Evolutionary conservation across 1,140 invertebrate species (phyloP), one percentile per base, ranked within the genome.

Genomic region (Melipona quadrifasciata): DNA sequence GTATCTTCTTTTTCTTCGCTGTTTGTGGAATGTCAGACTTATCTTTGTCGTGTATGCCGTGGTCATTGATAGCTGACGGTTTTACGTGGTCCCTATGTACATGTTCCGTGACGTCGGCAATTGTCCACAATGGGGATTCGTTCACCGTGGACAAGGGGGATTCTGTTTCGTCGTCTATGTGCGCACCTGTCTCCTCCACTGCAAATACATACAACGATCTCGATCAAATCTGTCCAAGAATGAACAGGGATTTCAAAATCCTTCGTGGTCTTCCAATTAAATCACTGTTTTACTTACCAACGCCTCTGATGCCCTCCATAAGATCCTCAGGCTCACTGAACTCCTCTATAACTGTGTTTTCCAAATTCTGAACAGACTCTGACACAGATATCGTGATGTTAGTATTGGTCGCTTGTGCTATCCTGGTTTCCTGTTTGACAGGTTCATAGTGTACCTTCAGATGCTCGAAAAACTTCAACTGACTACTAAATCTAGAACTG

Each of bases 241-340:
- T 47, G 39, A 6, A 39, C 39, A 1, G 12, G 53, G 53, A 53
- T 53, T 53, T 16, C 16, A 3, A 16, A 16, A 3, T 53, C 53
- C 4, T 1, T n/a, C 4, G 27, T 64, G 3, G 12, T n/a, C 24
- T 4, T 64, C 4, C 14, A 64, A 64, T 14, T 11, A 21, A 67
- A 34, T 3, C 11, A 4, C 3, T 67, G 24, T 84, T 72, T 53
- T 17, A 17, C 93, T 89, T 73, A 95, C 97, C 96, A 64, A 96
- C 95, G 89, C 96, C 96, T 81, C 97, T 95, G 84, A 97, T 97
- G 84, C 97, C 97, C 91, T 97, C 97, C 96, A 98, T 97, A 91
- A 98, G 95, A 93, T 98, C 97, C 93, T 98, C 97, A 0, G 97
- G 96, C 89, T 98, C 97, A 82, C 97, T 97, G 91, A 98, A 97